These are phyloP conservation scores for Myiozetetes cayanensis DNA, from an alignment of 2,113 vertebrate genomes.

Conservation along the genomic window DNA sequence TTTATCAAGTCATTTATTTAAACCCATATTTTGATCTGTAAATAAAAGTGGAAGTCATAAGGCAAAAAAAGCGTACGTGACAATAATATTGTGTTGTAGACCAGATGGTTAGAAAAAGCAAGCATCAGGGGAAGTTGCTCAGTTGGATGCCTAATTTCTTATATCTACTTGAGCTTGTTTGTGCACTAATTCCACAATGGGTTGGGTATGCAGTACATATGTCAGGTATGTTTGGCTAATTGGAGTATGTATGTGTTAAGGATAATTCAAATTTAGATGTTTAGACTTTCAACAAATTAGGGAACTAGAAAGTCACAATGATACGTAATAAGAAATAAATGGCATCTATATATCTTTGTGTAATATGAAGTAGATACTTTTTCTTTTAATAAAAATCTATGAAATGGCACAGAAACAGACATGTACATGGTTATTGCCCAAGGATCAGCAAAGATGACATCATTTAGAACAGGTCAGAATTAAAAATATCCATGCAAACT, in stretches of 20 bases:
- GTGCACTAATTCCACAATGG: not conserved
- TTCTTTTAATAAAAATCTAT: not conserved
- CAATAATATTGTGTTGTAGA: not conserved
- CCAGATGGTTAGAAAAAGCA: not conserved
- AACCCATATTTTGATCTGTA: not conserved
- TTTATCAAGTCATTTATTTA: not conserved
- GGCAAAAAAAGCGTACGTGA: not conserved
- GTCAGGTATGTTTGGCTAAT: not conserved
- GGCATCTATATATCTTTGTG: not conserved
- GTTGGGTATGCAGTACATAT: not conserved
- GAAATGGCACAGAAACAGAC: not conserved
- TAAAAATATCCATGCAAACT: not conserved
- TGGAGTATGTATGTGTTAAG: not conserved
- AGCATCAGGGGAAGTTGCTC: not conserved
- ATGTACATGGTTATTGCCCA: not conserved
- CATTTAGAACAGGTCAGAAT: not conserved
- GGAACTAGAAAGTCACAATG: not conserved
- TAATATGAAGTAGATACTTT: not conserved
- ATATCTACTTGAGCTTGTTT: not conserved
- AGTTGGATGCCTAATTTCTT: not conserved
- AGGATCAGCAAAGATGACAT: not conserved
- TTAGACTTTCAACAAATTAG: not conserved
- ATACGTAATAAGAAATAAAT: not conserved
- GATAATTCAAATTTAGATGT: not conserved
- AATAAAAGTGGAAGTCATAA: not conserved